Base-by-base conservation (phyloP, 1,140 invertebrate genomes). In the Laodelphax striatellus region DNA sequence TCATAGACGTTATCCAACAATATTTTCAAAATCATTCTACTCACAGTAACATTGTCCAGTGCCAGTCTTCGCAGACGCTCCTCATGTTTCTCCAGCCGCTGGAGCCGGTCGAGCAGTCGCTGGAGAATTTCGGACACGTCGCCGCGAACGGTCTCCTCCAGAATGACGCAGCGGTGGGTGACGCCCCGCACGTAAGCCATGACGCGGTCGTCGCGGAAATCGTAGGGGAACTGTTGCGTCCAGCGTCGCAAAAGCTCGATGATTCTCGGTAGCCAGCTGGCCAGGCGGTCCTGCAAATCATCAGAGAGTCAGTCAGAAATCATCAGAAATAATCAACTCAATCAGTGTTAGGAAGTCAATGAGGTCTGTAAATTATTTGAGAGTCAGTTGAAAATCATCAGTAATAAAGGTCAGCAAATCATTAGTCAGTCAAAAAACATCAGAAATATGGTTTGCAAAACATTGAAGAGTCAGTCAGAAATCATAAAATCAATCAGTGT, bases 211-310 rank as follows among this genome's bases (percentile, higher is more conserved):
- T 96, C 92, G 67, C 92, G 85, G 73, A 97, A 97, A 75, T 97
- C 94, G 72, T 97, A 96, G 0, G 94, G 92, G 73, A 97, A 96
- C 64, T 88, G 91, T 70, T 92, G 88, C 52, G 90, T 93, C 94
- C 94, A 97, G 74, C 96, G 90, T 44, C 84, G 86, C 22, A 94
- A 75, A 42, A 94, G 76, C 61, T 90, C 87, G 28, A 94, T 86
- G 66, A 89, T 71, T 68, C 83, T 77, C 46, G 80, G 80, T 52
- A 84, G 80, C 72, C 84, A 84, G 44, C 74, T 73, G 14, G 76
- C 76, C 62, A 80, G 70, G 58, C 77, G 73, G 61, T 80, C 77
- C 78, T 78, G 66, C 17, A 62, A 67, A 43, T 56, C 17, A 17
- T 4, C 14, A 44, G 9, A 44, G 9, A 44, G n/a, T n/a, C n/a